Conservation (phyloP, 2,888 invertebrate species). For the Crematogaster levior region DNA sequence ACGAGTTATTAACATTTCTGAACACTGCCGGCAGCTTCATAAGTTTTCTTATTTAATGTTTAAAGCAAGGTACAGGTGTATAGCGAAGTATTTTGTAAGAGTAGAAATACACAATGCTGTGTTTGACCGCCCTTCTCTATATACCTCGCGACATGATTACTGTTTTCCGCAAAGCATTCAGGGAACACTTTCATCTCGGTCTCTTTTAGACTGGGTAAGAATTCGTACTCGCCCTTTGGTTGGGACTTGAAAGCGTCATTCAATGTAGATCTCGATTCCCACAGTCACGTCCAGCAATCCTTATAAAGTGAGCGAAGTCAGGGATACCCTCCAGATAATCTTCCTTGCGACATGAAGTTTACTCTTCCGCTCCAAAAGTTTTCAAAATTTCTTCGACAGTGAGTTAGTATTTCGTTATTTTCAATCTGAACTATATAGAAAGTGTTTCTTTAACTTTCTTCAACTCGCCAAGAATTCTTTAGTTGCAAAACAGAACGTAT, state of each 20-base stretch:
- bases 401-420: slow-evolving; percentile 32
- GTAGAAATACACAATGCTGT: slow-evolving; percentile 15
- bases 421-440: not conserved
- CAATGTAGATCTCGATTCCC: slow-evolving; percentile 59
- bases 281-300: slow-evolving; percentile 38
- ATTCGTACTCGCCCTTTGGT: slow-evolving; percentile 41
- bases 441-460: slow-evolving; percentile 9
- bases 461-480: not conserved
- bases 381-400: not conserved
- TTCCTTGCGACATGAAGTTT: slow-evolving; percentile 31
- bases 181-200: slow-evolving; percentile 62
- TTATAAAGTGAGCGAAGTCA: slow-evolving; percentile 43
- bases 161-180: slow-evolving; percentile 29
- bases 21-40: not conserved
- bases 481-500: not conserved
- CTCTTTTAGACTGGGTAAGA: slow-evolving; percentile 30
- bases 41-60: not conserved
- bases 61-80: not conserved
- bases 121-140: slow-evolving; percentile 27
- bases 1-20: slow-evolving; percentile 8
- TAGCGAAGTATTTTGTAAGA: slow-evolving; percentile 18
- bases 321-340: slow-evolving; percentile 21
- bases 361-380: slow-evolving; percentile 28
- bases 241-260: slow-evolving; percentile 47
- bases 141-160: slow-evolving; percentile 42